Evolutionary conservation across 2,797 vertebrate species (phyloP).

Genomic region (Schizopygopsis pylzovi): DNA sequence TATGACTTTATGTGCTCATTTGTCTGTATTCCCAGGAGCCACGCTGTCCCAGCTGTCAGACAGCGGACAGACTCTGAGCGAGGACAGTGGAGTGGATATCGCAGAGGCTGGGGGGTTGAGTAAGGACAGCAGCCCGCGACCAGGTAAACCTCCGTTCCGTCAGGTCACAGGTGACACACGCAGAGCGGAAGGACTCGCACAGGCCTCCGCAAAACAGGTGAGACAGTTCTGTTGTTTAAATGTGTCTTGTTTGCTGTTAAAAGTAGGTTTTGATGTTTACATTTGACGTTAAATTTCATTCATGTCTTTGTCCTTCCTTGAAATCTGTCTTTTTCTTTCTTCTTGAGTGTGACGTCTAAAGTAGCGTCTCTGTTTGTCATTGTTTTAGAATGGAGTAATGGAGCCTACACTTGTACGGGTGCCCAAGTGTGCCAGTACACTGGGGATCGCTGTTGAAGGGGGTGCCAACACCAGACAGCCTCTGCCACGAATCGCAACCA

Average conservation of each 20-base stretch:
- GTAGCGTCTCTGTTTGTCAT: neutral
- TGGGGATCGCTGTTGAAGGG: constrained; percentile 94
- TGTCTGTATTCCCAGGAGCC: constrained; percentile 76
- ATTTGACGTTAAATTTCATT: constrained; percentile 2
- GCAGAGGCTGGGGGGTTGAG: constrained; percentile 80
- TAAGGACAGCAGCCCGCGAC: constrained; percentile 81
- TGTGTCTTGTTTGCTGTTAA: neutral
- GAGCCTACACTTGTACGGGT: constrained; percentile 84
- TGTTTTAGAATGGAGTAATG: constrained; percentile 77
- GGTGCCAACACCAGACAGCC: constrained; percentile 94
- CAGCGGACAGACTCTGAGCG: constrained; percentile 95
- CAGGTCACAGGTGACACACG: constrained; percentile 67
- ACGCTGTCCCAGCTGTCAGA: constrained; percentile 94
- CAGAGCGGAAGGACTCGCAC: constrained; percentile 61
- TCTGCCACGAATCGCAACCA: constrained; percentile 91
- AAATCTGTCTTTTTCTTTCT: neutral
- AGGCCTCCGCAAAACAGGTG: constrained; percentile 77
- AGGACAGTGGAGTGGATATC: constrained; percentile 96
- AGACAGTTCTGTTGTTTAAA: constrained; percentile 14
- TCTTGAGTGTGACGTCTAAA: neutral
- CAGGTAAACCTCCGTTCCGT: constrained; percentile 75
- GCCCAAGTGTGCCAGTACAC: constrained; percentile 85
- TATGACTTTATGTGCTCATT: constrained; percentile 31
- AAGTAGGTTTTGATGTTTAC: neutral
- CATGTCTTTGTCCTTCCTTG: neutral